Percentiles rank a stretch among this genome's conserved stretches.
phyloP scores from a whole-genome alignment of 2,113 vertebrate genomes.

The Sterrhoptilus dennistouni region DNA sequence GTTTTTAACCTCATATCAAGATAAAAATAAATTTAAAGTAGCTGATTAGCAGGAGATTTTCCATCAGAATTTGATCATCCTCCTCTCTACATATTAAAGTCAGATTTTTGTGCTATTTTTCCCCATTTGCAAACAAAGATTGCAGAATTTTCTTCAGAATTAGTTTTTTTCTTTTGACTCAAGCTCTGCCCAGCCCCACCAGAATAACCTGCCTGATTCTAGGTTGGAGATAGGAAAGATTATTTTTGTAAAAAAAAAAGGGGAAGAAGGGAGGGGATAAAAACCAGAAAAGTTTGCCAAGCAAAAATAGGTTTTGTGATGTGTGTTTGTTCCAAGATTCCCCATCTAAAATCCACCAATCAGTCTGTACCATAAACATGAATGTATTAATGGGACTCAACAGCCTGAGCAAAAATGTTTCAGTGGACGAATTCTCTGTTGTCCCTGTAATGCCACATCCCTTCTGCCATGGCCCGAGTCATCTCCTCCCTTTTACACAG shows the following conservation, averaged over 20 bases:
- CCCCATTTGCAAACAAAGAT: neutral
- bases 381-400: neutral
- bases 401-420: neutral
- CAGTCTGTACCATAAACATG: fast-evolving
- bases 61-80: neutral
- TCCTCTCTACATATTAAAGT: neutral
- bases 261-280: neutral
- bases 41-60: slow-evolving; percentile 10
- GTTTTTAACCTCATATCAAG: slow-evolving; percentile 34
- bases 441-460: fast-evolving
- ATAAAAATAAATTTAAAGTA: slow-evolving; percentile 40
- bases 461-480: fast-evolving
- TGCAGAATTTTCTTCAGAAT: neutral
- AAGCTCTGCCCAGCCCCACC: neutral
- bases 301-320: neutral
- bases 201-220: neutral
- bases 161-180: neutral
- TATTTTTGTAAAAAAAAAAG: neutral
- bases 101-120: neutral
- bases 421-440: neutral
- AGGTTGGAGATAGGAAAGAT: neutral
- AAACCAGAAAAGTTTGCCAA: neutral
- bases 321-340: neutral
- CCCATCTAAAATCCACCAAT: neutral
- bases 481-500: neutral